Evolutionary conservation across 2,888 invertebrate genomes (phyloP).

Genomic region (Aphodius granarius): DNA sequence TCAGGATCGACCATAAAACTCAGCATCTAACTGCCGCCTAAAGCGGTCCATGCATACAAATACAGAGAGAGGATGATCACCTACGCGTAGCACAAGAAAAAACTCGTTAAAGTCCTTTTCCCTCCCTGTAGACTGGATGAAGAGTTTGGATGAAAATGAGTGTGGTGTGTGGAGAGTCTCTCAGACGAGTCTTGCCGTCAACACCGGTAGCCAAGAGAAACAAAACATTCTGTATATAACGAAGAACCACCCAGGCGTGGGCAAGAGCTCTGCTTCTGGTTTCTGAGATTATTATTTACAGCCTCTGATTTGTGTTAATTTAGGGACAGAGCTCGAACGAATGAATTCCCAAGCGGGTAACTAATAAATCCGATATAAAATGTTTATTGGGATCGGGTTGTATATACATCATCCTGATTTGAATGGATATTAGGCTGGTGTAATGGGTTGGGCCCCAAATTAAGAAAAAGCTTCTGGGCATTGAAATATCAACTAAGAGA

Average conservation of each 20-base stretch:
- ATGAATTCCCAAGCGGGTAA: neutral
- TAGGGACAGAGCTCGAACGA: neutral
- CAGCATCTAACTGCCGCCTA: constrained; percentile 43
- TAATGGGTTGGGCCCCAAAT: neutral
- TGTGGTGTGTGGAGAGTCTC: neutral
- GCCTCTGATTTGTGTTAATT: constrained; percentile 23
- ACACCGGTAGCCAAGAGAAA: constrained; percentile 26
- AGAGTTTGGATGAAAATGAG: neutral
- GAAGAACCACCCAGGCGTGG: constrained; percentile 28
- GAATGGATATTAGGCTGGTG: neutral
- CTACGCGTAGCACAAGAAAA: constrained; percentile 32
- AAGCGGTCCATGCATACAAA: constrained; percentile 50
- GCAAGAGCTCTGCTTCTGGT: constrained; percentile 25
- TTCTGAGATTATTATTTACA: constrained; percentile 23
- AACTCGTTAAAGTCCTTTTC: constrained; percentile 30
- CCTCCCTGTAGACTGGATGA: constrained; percentile 37
- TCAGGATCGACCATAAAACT: constrained; percentile 41
- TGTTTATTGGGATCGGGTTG: neutral
- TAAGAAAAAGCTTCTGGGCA: neutral
- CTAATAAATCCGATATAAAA: neutral
- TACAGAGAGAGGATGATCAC: constrained; percentile 41
- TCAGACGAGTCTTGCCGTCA: constrained; percentile 14
- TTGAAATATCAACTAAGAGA: neutral
- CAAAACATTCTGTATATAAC: constrained; percentile 14
- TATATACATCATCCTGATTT: neutral